Evolutionary conservation across 2,113 vertebrate species (phyloP), one percentile per base, ranked within the genome.

Genomic region (Limanda limanda): DNA sequence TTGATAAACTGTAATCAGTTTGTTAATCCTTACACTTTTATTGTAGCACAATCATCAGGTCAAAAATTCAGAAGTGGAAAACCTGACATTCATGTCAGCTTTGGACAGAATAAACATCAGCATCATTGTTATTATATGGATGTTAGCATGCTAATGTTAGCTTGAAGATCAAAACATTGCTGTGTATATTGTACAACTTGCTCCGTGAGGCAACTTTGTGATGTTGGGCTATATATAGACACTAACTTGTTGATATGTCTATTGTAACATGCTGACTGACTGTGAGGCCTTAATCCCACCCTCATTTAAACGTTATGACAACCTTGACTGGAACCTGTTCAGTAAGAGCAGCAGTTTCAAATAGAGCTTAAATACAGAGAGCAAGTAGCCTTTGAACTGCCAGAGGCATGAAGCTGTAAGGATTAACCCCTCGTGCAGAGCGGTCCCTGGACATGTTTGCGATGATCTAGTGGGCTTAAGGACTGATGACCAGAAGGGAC

Each of bases 371-470:
- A 21, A 40, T 45, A 70, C 24, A 55, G 10, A 40, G 27, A 79
- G 48, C 71, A 73, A 56, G 67, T 48, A 42, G 12, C 6, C 48
- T 82, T 79, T 87, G 69, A 89, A 87, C 86, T 58, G 31, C 35
- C 75, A 75, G 79, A 74, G 21, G 68, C 27, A 69, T 12, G n/a
- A 72, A 52, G n/a, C 52, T 62, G 54, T 17, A 31, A 48, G 60
- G 79, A 68, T 82, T 76, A 75, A 89, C 78, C 45, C 8, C 58
- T 65, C 48, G n/a, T 35, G 65, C 63, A 47, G 58, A 58, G 52
- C 47, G 14, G 51, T 47, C 45, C 42, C 42, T 15, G 3, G 47
- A 21, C 20, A 61, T 25, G 24, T 48, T 5, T 51, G 23, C 42
- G 9, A 51, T 37, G 37, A 85, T 75, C 68, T 3, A 40, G 72